phyloP scores from a whole-genome alignment of 2,888 invertebrate species.

The Calameuta filiformis region DNA sequence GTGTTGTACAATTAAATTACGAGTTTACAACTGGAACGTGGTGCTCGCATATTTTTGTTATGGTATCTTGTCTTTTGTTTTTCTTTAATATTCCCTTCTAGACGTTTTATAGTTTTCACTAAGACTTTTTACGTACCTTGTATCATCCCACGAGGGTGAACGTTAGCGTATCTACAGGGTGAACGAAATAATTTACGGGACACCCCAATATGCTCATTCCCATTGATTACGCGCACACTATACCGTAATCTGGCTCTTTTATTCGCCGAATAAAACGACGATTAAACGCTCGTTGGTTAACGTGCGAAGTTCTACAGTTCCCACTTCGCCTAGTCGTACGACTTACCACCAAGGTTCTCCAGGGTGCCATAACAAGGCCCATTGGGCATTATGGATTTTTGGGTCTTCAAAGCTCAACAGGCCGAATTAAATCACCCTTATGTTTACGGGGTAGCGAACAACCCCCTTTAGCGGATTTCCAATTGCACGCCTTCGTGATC shows the following conservation, averaged over 20 bases:
- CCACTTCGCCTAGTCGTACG: conserved; percentile 11
- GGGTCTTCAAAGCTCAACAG: conserved; percentile 15
- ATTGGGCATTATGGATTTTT: background rate
- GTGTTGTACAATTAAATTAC: conserved; percentile 39
- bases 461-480: conserved; percentile 18
- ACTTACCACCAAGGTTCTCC: conserved; percentile 7
- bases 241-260: background rate
- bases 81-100: background rate
- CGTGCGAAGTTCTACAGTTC: conserved; percentile 34
- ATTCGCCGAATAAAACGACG: conserved; percentile 13
- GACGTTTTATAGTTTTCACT: background rate
- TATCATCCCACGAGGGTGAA: background rate
- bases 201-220: background rate
- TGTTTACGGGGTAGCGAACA: conserved; percentile 12
- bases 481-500: conserved; percentile 19
- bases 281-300: conserved; percentile 37
- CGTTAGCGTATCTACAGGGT: background rate
- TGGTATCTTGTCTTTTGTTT: background rate
- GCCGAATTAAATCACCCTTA: conserved; percentile 25
- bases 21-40: conserved; percentile 27
- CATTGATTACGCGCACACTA: background rate
- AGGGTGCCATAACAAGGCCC: conserved; percentile 3
- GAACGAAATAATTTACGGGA: background rate
- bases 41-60: background rate
- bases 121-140: background rate